Base-by-base conservation (phyloP, 1,140 invertebrate genomes). In the Cepaea nemoralis region DNA sequence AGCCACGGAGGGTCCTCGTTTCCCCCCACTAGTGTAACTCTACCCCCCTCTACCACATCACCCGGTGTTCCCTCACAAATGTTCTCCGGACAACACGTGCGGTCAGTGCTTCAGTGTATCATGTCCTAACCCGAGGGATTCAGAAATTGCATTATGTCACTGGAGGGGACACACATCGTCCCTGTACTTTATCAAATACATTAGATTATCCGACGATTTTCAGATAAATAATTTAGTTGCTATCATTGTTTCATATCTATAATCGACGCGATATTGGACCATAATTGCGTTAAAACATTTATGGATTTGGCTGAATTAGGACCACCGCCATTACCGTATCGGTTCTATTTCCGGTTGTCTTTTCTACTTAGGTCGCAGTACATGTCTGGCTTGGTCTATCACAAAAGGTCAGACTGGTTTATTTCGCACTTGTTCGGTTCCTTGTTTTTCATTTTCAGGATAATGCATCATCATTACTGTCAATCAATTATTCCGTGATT, bases 221-320 rank as follows among this genome's bases (percentile, higher is more conserved):
- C 73, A 79, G 83, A 85, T 87, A 85, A 87, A 87, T 87, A 85
- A 87, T 87, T 87, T 86, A 87, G 82, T 83, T 81, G 82, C 83
- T 83, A 86, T 85, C 83, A 85, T 85, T 87, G 86, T 85, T 86
- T 87, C 86, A 86, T 87, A 87, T 87, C 85, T 87, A 86, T 87
- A 87, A 87, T 84, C 83, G 82, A 73, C 79, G 67, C 82, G 79
- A 78, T 77, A 79, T 83, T 76, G 78, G 75, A 55, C 70, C 59
- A 80, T 87, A 87, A 87, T 86, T 83, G 42, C 66, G 84, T 87
- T 87, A 85, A 77, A 85, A 82, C 86, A 84, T 86, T 85, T 84
- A 86, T 84, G 74, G 83, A 71, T 59, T 77, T 84, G 31, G 86
- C 86, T 86, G 81, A 83, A 83, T 85, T 83, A 85, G 35, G 48